Conservation (phyloP, 2,113 vertebrate species). For the Peromyscus leucopus region DNA sequence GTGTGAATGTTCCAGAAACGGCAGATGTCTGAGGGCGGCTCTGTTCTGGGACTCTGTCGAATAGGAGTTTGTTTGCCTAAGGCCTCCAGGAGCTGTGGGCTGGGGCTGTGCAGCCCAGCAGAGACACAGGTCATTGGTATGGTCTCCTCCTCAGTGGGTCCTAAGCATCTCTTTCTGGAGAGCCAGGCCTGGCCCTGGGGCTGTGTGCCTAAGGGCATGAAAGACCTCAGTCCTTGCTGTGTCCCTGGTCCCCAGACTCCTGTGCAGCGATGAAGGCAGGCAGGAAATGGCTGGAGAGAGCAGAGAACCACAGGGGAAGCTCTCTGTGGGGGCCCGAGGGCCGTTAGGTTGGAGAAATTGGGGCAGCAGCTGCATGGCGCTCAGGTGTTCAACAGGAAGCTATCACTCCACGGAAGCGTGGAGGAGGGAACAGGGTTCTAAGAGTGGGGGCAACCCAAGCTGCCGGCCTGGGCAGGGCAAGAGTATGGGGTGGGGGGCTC, state of each 20-base stretch:
- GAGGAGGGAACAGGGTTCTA: fast-evolving
- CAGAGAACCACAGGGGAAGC: fast-evolving
- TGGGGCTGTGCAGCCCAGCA: fast-evolving
- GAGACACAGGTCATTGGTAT: fast-evolving
- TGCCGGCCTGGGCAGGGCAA: not conserved
- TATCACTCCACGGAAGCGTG: not conserved
- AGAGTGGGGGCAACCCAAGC: not conserved
- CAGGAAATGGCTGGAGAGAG: not conserved
- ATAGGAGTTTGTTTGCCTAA: not conserved
- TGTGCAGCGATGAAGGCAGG: not conserved
- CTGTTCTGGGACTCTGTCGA: not conserved
- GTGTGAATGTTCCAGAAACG: not conserved
- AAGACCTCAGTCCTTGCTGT: not conserved
- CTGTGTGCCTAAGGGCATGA: not conserved
- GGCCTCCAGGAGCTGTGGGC: not conserved
- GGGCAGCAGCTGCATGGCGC: fast-evolving
- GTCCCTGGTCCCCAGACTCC: not conserved
- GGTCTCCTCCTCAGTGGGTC: not conserved
- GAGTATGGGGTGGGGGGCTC: fast-evolving
- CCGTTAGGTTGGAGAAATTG: not conserved
- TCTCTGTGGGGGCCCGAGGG: fast-evolving
- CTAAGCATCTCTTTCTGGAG: not conserved
- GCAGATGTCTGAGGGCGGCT: not conserved
- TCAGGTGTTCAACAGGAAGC: fast-evolving
- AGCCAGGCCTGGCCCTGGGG: not conserved